Evolutionary conservation across 2,888 invertebrate species (phyloP).

Genomic region (Harpalus rubripes): DNA sequence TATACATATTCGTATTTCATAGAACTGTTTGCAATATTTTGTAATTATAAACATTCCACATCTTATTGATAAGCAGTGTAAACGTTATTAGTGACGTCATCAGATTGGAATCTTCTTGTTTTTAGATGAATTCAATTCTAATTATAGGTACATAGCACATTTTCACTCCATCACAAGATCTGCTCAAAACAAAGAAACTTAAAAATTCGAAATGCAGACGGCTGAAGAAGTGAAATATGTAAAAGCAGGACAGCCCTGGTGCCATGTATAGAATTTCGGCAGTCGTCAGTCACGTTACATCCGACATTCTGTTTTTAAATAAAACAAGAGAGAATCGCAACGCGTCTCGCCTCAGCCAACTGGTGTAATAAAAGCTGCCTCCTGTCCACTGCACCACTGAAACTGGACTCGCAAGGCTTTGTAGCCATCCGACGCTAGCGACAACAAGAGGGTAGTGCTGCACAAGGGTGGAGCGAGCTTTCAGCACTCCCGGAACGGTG

Average conservation of each 20-base stretch:
- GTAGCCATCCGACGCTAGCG: not conserved
- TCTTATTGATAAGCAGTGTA: too few species aligned
- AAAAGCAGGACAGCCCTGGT: not conserved
- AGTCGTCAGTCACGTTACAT: constrained; percentile 29
- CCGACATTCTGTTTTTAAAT: constrained; percentile 41
- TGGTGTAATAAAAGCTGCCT: constrained; percentile 45
- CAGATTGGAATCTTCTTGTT: too few species aligned
- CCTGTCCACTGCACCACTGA: constrained; percentile 25
- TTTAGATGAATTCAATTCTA: too few species aligned
- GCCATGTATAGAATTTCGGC: constrained; percentile 40
- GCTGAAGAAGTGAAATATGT: too few species aligned
- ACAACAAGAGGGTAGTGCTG: not conserved
- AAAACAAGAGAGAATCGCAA: constrained; percentile 36
- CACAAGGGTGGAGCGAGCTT: not conserved
- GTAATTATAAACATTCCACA: too few species aligned
- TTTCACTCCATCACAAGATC: too few species aligned
- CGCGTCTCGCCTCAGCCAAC: constrained; percentile 26
- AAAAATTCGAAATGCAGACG: too few species aligned
- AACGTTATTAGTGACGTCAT: too few species aligned
- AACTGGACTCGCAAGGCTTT: not conserved
- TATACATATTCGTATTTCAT: too few species aligned
- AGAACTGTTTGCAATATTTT: too few species aligned
- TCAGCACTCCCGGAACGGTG: not conserved
- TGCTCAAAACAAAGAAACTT: too few species aligned
- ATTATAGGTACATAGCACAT: too few species aligned